Evolutionary conservation across 2,888 invertebrate genomes (phyloP).

Genomic region (Leptinotarsa haldemani): DNA sequence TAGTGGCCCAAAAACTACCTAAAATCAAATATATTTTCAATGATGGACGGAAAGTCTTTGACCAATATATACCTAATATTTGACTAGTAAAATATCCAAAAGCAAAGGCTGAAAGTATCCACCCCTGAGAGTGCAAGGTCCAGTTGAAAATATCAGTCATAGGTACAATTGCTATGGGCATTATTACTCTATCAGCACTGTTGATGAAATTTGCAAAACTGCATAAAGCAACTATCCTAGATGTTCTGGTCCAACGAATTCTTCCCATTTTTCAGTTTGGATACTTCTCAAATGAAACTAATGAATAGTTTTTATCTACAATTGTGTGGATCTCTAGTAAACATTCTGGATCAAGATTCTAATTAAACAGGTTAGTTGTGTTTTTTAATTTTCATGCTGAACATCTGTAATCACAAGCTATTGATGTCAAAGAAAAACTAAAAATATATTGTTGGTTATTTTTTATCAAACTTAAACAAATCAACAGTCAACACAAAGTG

Average conservation of each 20-base stretch:
- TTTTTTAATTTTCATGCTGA: too few relatives aligned
- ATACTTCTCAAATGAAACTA: background rate
- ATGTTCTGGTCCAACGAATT: conserved; percentile 69
- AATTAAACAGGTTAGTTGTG: too few relatives aligned
- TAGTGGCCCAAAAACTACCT: conserved; percentile 76
- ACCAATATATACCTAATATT: conserved; percentile 65
- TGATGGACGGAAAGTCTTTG: background rate
- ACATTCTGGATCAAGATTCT: background rate
- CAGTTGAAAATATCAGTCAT: conserved; percentile 80
- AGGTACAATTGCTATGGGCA: conserved; percentile 82
- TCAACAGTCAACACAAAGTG: too few relatives aligned
- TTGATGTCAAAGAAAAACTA: too few relatives aligned
- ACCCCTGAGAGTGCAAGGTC: conserved; percentile 78
- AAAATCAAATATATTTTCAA: conserved; percentile 61
- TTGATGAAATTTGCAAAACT: conserved; percentile 82
- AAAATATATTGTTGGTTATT: too few relatives aligned
- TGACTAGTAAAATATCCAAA: conserved; percentile 82
- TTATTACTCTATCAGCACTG: conserved; percentile 80
- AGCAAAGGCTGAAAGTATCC: conserved; percentile 81
- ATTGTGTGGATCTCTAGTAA: background rate
- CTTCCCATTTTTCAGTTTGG: conserved; percentile 62
- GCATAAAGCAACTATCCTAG: conserved; percentile 75
- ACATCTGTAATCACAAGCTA: too few relatives aligned
- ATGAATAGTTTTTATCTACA: background rate
- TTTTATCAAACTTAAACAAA: too few relatives aligned